These are phyloP conservation scores for Phataginus tricuspis DNA, from an alignment of 2,797 vertebrate species.

Conservation along the genomic window DNA sequence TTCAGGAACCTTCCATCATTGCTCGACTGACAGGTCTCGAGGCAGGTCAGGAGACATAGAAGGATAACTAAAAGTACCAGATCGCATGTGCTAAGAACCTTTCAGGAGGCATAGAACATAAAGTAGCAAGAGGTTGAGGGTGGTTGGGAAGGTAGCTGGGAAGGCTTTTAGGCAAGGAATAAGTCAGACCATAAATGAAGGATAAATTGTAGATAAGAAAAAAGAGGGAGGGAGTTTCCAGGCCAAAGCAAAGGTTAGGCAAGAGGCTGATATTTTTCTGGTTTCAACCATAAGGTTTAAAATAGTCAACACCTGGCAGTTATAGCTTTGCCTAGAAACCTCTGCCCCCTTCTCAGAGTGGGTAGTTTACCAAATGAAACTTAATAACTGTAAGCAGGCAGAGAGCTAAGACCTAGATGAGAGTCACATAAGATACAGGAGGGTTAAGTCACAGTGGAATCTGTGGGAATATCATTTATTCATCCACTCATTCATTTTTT, in stretches of 20 bases:
- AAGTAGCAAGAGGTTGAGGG: neutral
- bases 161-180: neutral
- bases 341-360: neutral
- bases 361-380: neutral
- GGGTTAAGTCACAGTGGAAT: neutral
- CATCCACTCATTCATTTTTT: neutral
- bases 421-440: neutral
- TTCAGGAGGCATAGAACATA: neutral
- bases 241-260: conserved; percentile 1
- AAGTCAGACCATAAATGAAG: neutral
- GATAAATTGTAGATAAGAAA: neutral
- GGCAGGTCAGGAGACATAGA: neutral
- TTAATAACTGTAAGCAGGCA: neutral
- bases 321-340: neutral
- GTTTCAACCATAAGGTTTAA: conserved; percentile 17
- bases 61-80: neutral
- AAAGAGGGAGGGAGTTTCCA: neutral
- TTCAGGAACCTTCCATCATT: neutral
- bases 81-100: neutral
- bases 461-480: neutral
- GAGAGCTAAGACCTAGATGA: neutral
- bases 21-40: neutral
- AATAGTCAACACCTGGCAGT: neutral
- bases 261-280: conserved; percentile 30
- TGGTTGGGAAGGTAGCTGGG: neutral